Conservation (phyloP, 2,888 invertebrate genomes). For the Heliconius cydno region DNA sequence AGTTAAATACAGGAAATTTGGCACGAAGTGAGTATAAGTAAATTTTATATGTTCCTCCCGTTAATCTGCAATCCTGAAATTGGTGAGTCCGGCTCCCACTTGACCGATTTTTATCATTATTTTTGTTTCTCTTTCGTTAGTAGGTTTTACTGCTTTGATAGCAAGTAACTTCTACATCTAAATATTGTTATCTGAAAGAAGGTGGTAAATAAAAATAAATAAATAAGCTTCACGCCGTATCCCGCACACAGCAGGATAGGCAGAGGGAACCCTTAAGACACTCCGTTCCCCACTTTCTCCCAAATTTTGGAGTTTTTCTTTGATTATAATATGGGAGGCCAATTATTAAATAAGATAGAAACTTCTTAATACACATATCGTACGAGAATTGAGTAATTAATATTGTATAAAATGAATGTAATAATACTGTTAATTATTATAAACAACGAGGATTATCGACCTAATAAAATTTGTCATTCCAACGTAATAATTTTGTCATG, state of each 20-base stretch:
- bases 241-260: no score
- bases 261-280: no score
- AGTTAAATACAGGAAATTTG: no score
- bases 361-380: neutral
- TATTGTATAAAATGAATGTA: neutral
- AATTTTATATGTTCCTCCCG: no score
- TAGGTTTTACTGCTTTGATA: neutral
- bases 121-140: no score
- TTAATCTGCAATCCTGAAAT: no score
- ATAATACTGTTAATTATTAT: neutral
- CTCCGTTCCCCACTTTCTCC: no score
- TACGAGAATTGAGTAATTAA: neutral
- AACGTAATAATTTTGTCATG: slow-evolving; percentile 44
- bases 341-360: neutral
- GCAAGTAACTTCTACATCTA: neutral
- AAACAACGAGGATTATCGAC: slow-evolving; percentile 51
- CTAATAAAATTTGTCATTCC: slow-evolving; percentile 55
- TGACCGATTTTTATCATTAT: no score
- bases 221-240: no score
- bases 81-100: no score
- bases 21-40: no score
- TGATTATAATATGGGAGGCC: neutral
- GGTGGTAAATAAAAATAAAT: no score
- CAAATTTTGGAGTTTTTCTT: neutral
- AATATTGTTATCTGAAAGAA: neutral